Percentiles rank a stretch among this genome's conserved stretches.
Conservation (phyloP, 2,888 invertebrate species). For the Acanthacorydalis orientalis region DNA sequence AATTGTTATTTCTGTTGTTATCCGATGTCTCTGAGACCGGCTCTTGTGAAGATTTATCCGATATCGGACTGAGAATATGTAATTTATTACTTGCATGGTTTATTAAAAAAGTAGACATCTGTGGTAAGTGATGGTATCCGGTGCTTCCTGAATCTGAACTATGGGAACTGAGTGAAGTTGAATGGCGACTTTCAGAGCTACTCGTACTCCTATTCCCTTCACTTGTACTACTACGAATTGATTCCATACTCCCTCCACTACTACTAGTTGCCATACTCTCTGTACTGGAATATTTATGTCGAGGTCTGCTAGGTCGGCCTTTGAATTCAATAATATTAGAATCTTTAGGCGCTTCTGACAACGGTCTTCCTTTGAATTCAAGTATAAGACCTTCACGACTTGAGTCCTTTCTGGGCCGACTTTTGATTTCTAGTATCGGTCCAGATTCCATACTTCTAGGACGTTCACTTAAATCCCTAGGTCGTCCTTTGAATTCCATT, state of each 20-base stretch:
- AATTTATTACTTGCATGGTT: constrained; percentile 54
- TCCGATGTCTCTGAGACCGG: constrained; percentile 70
- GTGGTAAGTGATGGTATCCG: constrained; percentile 36
- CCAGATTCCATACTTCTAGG: constrained; percentile 36
- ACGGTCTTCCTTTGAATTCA: constrained; percentile 56
- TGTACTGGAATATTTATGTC: constrained; percentile 54
- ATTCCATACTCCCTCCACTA: constrained; percentile 78
- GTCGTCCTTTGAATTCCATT: constrained; percentile 38
- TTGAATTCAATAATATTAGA: constrained; percentile 36
- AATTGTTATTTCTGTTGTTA: constrained; percentile 62
- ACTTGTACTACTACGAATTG: constrained; percentile 70
- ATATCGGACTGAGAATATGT: constrained; percentile 76
- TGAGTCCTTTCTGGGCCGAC: constrained; percentile 45
- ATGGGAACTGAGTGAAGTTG: constrained; percentile 70
- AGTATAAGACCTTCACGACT: constrained; percentile 37
- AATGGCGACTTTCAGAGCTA: constrained; percentile 69
- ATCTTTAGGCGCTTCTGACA: constrained; percentile 34
- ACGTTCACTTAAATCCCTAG: constrained; percentile 26
- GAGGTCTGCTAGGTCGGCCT: constrained; percentile 38
- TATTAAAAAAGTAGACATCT: constrained; percentile 42
- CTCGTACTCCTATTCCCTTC: constrained; percentile 75
- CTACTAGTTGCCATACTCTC: constrained; percentile 80
- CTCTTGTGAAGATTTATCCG: constrained; percentile 79
- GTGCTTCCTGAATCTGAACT: constrained; percentile 64
- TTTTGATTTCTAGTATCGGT: constrained; percentile 43